A percentile compares a stretch with the other conserved stretches of the same genome.
These are phyloP conservation scores for Trimorus sp. DNA, from an alignment of 2,888 invertebrate genomes.

Conservation along the genomic window DNA sequence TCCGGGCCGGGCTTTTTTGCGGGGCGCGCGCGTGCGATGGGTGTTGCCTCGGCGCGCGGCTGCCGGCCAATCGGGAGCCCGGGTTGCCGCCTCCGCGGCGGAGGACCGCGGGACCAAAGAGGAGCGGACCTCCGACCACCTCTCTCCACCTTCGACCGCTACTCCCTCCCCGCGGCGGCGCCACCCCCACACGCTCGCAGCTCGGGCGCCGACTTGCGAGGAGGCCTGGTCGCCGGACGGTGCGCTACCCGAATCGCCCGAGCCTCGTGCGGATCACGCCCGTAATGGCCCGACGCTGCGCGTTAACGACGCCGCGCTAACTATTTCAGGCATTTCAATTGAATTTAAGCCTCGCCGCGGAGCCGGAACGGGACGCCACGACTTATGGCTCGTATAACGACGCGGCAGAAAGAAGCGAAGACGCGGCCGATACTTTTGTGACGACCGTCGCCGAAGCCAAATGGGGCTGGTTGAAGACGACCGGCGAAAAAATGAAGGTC, in stretches of 20 bases:
- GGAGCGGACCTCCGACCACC: conserved; percentile 51
- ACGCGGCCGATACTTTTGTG: neutral
- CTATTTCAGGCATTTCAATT: conserved; percentile 63
- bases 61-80: conserved; percentile 59
- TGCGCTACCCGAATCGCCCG: conserved; percentile 34
- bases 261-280: conserved; percentile 51
- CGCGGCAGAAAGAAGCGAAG: neutral
- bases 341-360: conserved; percentile 39
- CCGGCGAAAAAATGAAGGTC: too few species aligned
- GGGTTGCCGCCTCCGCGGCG: conserved; percentile 56
- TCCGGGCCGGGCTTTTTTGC: conserved; percentile 53
- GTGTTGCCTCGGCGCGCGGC: conserved; percentile 56
- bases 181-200: conserved; percentile 38
- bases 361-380: neutral
- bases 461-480: too few species aligned
- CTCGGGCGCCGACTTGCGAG: conserved; percentile 16
- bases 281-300: conserved; percentile 55
- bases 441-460: too few species aligned
- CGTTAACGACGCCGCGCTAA: conserved; percentile 52
- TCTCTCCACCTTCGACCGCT: conserved; percentile 41
- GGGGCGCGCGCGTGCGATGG: conserved; percentile 64
- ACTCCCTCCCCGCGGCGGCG: conserved; percentile 32
- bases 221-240: neutral
- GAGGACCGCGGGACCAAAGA: conserved; percentile 58
- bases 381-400: neutral